Base-by-base conservation (phyloP, 2,797 vertebrate genomes). In the Ammospiza maritima region DNA sequence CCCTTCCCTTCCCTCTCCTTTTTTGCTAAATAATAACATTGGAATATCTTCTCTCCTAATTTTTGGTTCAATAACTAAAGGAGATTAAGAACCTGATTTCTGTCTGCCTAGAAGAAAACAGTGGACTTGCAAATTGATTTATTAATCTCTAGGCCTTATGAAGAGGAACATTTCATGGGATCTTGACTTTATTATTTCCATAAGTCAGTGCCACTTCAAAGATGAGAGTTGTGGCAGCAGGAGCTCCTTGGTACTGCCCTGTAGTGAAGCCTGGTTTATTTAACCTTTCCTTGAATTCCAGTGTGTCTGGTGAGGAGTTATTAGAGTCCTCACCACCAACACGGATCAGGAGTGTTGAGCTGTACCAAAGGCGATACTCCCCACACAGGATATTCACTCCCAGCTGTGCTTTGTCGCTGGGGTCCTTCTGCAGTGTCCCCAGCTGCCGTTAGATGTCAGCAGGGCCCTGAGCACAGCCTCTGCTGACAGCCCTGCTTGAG, bases 361-460 rank as follows among this genome's bases (percentile, higher is more conserved):
- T 38, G 20, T 5, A 2, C 27, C 8, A 13, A 20, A 29, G 29
- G 40, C 73, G 40, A 0, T 11, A 0, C 38, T 40, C 29, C 2
- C 0, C 69, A 2, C 9, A 18, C 30, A 6, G 51, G 36, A 0
- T 30, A 2, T 64, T 82, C 34, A 29, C 25, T 70, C 18, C 5
- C 4, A 1, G 7, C 1, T 13, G 51, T 18, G 53, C 44, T 56
- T 27, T 51, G 16, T 9, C 48, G 3, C 0, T 2, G 50, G 11
- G 26, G 2, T 12, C 23, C 16, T 22, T 2, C 50, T 66, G 77
- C 17, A 57, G n/a, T 26, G 7, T 6, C 0, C 11, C 17, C 4
- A 27, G 23, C 54, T 42, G 10, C 94, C 95, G 2, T 57, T 65
- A 92, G 96, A 47, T 95, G 96, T 90, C 96, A 97, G 94, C 67